A percentile compares a stretch with the other conserved stretches of the same genome.
These are phyloP conservation scores for Cardinalis cardinalis DNA, from an alignment of 2,113 vertebrate species.

Conservation along the genomic window DNA sequence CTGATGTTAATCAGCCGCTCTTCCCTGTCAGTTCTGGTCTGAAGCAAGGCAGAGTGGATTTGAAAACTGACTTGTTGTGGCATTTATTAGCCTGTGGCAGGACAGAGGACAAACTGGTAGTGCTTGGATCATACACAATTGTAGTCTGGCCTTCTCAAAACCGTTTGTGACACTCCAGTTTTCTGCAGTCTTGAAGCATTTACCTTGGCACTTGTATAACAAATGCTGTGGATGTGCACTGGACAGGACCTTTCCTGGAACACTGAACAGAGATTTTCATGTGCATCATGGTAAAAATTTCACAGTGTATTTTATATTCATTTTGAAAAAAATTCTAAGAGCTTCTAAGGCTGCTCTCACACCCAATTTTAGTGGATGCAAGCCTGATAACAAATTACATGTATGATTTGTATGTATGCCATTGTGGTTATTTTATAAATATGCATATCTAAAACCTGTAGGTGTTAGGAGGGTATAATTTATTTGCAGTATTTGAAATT, in stretches of 20 bases:
- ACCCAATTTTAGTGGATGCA: background rate
- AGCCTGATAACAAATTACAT: background rate
- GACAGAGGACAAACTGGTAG: background rate
- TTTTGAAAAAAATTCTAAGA: background rate
- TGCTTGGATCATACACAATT: background rate
- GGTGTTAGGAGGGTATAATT: background rate
- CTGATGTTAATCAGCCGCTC: fast-evolving
- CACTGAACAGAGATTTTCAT: background rate
- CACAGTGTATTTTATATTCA: background rate
- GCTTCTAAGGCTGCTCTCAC: background rate
- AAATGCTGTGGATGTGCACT: background rate
- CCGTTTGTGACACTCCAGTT: background rate
- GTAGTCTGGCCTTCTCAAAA: background rate
- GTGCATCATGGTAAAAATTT: background rate
- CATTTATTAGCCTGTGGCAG: background rate
- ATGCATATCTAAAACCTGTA: background rate
- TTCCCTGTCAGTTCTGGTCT: background rate
- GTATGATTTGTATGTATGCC: background rate
- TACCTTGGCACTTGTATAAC: background rate
- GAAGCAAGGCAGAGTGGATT: background rate
- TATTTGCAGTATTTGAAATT: background rate
- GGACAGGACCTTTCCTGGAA: background rate
- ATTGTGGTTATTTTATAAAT: background rate
- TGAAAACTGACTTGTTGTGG: background rate
- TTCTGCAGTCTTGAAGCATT: background rate